Evolutionary conservation across 2,113 vertebrate genomes (phyloP).

Genomic region (Calonectris borealis): DNA sequence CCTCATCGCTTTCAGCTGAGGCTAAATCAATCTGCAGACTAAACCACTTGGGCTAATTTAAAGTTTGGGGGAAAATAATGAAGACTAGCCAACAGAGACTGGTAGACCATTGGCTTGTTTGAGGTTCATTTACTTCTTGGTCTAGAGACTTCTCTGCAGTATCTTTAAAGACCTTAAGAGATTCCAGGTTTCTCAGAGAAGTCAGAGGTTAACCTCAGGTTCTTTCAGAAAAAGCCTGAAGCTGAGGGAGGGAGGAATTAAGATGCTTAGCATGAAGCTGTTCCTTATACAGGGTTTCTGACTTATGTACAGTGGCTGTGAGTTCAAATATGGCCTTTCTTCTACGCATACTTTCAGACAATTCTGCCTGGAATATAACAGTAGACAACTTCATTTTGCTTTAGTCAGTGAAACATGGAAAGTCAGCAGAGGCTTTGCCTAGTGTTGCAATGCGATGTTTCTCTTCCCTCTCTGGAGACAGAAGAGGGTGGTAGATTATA

Average conservation of each 20-base stretch:
- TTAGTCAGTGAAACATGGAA: neutral
- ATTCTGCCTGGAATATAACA: neutral
- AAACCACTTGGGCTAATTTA: neutral
- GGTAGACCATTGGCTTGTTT: neutral
- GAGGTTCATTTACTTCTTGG: neutral
- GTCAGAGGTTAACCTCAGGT: neutral
- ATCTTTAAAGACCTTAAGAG: neutral
- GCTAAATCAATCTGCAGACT: neutral
- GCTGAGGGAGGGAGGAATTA: neutral
- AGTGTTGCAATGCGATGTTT: neutral
- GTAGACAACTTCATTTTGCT: neutral
- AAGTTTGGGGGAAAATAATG: neutral
- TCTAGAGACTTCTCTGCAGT: neutral
- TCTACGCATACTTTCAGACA: neutral
- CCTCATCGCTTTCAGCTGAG: neutral
- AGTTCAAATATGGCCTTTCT: neutral
- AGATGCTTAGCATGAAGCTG: neutral
- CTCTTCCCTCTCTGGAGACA: neutral
- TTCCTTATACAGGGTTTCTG: neutral
- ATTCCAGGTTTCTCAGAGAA: neutral
- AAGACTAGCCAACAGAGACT: neutral
- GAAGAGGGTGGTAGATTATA: rapidly evolving
- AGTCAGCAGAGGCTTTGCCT: neutral
- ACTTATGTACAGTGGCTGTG: neutral
- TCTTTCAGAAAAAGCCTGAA: neutral